Evolutionary conservation across 2,888 invertebrate species (phyloP).

Genomic region (Calephelis perditalis): DNA sequence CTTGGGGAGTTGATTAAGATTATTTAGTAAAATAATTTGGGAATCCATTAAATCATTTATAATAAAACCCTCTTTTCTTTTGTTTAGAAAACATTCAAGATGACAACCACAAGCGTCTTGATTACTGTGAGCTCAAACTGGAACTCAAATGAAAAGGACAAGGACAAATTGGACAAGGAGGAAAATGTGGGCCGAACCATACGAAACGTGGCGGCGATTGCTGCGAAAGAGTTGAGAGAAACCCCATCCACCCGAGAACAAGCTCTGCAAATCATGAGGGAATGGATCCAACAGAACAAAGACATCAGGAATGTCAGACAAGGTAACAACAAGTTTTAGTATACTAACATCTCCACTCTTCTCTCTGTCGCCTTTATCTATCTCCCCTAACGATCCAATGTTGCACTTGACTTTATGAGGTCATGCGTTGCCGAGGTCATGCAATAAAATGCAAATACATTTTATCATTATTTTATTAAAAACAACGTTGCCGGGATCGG

Average conservation of each 20-base stretch:
- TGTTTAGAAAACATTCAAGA: conserved; percentile 32
- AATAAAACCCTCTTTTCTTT: background rate
- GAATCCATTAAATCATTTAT: background rate
- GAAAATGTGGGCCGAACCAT: conserved; percentile 38
- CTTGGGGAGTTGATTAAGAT: too few species aligned
- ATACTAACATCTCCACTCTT: too few species aligned
- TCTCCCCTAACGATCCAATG: too few species aligned
- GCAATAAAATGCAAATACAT: too few species aligned
- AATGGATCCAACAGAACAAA: conserved; percentile 84
- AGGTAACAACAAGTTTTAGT: conserved; percentile 54
- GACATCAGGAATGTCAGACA: conserved; percentile 83
- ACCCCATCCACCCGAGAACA: conserved; percentile 80
- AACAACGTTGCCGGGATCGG: too few species aligned
- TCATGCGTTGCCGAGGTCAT: too few species aligned
- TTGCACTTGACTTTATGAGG: too few species aligned
- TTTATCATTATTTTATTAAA: too few species aligned
- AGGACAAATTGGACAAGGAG: conserved; percentile 54
- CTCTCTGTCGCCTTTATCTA: too few species aligned
- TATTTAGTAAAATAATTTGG: too few species aligned
- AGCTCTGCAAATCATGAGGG: conserved; percentile 80
- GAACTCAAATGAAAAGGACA: conserved; percentile 38
- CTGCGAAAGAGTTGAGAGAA: conserved; percentile 84
- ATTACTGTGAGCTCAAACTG: conserved; percentile 59
- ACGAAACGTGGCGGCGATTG: conserved; percentile 64
- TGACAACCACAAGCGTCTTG: conserved; percentile 64